Percentiles rank a stretch among this genome's conserved stretches.
Conservation (phyloP, 2,797 vertebrate genomes). For the Monodelphis domestica region DNA sequence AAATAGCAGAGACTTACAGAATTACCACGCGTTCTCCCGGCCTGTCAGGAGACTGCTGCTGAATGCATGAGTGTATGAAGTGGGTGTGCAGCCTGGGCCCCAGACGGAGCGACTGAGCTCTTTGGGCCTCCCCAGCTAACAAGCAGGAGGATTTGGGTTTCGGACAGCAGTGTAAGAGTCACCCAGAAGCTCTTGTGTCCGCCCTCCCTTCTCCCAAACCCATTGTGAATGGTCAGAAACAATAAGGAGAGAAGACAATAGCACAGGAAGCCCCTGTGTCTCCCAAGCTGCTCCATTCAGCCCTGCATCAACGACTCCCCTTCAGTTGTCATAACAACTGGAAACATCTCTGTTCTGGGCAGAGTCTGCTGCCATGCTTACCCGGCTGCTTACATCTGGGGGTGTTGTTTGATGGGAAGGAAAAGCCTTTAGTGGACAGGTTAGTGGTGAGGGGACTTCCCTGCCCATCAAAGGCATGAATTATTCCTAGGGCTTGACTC, state of each 20-base stretch:
- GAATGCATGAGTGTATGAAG: accelerated
- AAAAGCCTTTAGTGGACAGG: not conserved
- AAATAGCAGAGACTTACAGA: conserved; percentile 31
- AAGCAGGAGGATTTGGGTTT: not conserved
- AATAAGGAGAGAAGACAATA: not conserved
- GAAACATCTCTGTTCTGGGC: not conserved
- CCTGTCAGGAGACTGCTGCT: not conserved
- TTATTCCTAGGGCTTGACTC: not conserved
- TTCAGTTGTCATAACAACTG: not conserved
- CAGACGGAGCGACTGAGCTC: too few relatives aligned
- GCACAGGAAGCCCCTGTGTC: not conserved
- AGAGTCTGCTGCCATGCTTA: not conserved
- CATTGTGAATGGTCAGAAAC: not conserved
- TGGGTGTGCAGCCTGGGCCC: not conserved
- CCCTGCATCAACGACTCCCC: not conserved
- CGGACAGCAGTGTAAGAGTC: accelerated
- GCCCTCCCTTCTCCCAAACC: not conserved
- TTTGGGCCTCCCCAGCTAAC: not conserved
- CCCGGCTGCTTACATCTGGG: not conserved
- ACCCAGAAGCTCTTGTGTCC: not conserved
- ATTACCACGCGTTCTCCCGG: accelerated
- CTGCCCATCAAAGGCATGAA: not conserved
- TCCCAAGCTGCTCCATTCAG: not conserved
- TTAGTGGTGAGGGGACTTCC: not conserved
- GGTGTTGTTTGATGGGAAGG: not conserved